Conservation (phyloP, 2,113 vertebrate genomes). For the Choloepus hoffmanni region DNA sequence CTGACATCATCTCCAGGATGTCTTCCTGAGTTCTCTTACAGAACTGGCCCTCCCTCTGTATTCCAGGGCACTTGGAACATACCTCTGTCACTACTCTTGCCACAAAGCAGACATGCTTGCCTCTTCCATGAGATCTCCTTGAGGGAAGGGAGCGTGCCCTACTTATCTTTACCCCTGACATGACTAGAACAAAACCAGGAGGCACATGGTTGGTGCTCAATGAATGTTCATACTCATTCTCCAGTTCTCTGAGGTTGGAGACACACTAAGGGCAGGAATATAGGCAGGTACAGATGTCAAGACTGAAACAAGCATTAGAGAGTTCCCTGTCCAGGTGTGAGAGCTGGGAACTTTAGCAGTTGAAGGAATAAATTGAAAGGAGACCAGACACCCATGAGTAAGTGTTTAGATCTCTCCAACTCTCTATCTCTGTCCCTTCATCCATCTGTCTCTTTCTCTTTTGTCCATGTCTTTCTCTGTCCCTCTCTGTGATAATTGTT, state of each 20-base stretch:
- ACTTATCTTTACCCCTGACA: neutral
- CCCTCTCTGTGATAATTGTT: neutral
- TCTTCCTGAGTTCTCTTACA: neutral
- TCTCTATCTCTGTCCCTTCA: neutral
- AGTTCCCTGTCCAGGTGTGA: neutral
- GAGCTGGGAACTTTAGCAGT: neutral
- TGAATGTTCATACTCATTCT: neutral
- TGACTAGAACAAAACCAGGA: neutral
- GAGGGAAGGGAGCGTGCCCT: neutral
- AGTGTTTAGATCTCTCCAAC: neutral
- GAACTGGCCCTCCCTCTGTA: neutral
- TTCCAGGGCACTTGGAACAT: neutral
- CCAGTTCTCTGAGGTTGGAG: neutral
- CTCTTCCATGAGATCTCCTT: neutral
- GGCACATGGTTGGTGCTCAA: neutral
- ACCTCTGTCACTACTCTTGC: neutral
- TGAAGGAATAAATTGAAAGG: neutral
- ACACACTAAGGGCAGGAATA: neutral
- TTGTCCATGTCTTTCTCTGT: neutral
- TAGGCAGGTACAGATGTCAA: neutral
- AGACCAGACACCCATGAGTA: neutral
- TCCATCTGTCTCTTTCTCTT: neutral
- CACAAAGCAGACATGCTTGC: neutral
- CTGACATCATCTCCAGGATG: neutral
- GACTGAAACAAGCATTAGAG: neutral